Base-by-base conservation (phyloP, 2,888 invertebrate genomes). In the Xylota sylvarum region DNA sequence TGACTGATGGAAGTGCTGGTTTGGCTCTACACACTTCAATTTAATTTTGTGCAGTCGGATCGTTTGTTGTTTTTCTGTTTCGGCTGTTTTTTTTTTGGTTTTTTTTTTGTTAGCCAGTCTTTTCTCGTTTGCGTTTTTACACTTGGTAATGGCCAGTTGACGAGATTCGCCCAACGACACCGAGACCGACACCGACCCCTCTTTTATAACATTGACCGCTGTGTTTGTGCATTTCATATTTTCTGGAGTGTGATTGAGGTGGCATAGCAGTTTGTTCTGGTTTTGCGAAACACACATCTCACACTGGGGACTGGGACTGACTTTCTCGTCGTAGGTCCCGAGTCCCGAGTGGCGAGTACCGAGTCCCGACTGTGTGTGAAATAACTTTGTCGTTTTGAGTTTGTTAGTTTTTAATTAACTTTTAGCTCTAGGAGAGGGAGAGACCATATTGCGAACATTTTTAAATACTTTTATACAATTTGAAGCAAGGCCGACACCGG, bases 331-430 rank as follows among this genome's bases (percentile, higher is more conserved):
- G 6, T 35, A 27, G 37, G 46, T 40, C 55, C 48, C 64, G 50
- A 80, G 23, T 23, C 80, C 56, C 35, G 35, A 35, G 7, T 23
- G 23, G 3, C 35, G 35, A 35, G 7, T 23, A 23, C 35, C 35
- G 35, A 35, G 23, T 23, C 23, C 35, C 35, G 35, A 35, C 35
- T 35, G 35, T 35, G 74, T 74, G 77, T 65, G 67, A 86, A 77
- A 86, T 81, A 86, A 87, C 83, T 86, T 88, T 79, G 77, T 78
- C 88, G 73, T 88, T 88, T 88, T 87, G 88, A 91, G 91, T 91
- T 92, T 92, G 92, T 92, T 92, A 91, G 92, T 92, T 92, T 92
- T 92, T 92, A 92, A 92, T 92, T 92, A 92, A 92, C 92, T 92
- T 92, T 91, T 91, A 90, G 91, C 92, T 92, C 89, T 90, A 90